Base-by-base conservation (phyloP, 2,113 vertebrate species). In the Coptodon bakossiorum region DNA sequence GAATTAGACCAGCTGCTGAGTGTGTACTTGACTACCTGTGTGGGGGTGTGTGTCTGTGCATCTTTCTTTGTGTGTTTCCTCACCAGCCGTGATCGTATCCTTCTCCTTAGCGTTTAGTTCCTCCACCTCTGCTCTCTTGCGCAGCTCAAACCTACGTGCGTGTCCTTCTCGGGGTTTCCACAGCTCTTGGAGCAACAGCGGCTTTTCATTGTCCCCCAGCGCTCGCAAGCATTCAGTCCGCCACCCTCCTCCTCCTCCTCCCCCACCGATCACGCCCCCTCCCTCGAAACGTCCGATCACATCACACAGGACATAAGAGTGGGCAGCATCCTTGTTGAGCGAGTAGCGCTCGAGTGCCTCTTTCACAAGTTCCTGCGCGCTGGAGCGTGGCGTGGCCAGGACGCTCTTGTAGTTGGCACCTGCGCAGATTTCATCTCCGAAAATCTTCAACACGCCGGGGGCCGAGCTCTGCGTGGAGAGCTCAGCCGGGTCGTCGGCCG, bases 321-420 rank as follows among this genome's bases (percentile, higher is more conserved):
- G 85, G 1, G 97, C 96, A 0, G 95, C 92, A 4, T 95, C 96
- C 36, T 97, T 97, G 94, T 96, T 98, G 89, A 99, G 94, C 1
- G 97, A 97, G 1, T 99, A 99, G 14, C 98, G 97, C 52, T 99
- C 98, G 36, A 99, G 96, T 0, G 98, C 98, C 92, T 98, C 98
- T 88, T 97, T 98, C 89, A 98, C 97, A 92, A 99, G 96, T 93
- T 99, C 98, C 86, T 92, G 97, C 0, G 98, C 97, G 0, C 98
- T 98, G 0, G 98, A 99, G 66, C 95, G 95, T 2, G 97, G 97
- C 0, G 98, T 99, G 50, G 98, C 98, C 95, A 99, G 93, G 78
- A 99, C 98, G 0, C 98, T 99, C 94, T 99, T 99, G 94, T 99
- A 99, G 96, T 99, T 98, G 85, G 98, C 97, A 38, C 98, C 98